Evolutionary conservation across 2,113 vertebrate genomes (phyloP).

Genomic region (Pseudonaja textilis): DNA sequence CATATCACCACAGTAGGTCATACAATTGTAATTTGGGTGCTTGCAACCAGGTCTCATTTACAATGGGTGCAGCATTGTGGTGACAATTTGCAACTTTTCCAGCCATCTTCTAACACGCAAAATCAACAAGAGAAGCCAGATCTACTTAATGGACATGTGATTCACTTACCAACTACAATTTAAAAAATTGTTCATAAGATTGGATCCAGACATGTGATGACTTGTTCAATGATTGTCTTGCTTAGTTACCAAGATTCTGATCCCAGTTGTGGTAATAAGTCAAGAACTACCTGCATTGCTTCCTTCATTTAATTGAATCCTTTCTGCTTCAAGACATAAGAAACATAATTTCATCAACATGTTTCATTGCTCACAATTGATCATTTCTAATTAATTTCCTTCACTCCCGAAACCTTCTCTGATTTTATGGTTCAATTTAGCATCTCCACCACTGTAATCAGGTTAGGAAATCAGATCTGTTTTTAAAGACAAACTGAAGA

Average conservation of each 20-base stretch:
- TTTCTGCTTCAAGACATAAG: slow-evolving; percentile 60
- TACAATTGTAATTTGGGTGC: not conserved
- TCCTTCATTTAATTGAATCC: slow-evolving; percentile 55
- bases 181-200: not conserved
- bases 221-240: not conserved
- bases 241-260: not conserved
- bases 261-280: not conserved
- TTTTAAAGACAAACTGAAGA: slow-evolving; percentile 3
- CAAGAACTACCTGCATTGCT: slow-evolving; percentile 40
- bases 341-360: slow-evolving; percentile 48
- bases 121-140: not conserved
- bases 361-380: slow-evolving; percentile 52
- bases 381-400: slow-evolving; percentile 61
- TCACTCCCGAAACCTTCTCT: slow-evolving; percentile 54
- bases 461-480: slow-evolving; percentile 54
- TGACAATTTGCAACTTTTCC: not conserved
- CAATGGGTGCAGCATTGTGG: not conserved
- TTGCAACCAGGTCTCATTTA: not conserved
- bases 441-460: slow-evolving; percentile 38
- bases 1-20: not conserved
- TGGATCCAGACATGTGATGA: not conserved
- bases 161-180: not conserved
- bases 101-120: not conserved
- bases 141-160: not conserved
- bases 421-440: slow-evolving; percentile 65